Evolutionary conservation across 2,888 invertebrate species (phyloP), one percentile per base, ranked within the genome.

Genomic region (Drosophila subsilvestris): DNA sequence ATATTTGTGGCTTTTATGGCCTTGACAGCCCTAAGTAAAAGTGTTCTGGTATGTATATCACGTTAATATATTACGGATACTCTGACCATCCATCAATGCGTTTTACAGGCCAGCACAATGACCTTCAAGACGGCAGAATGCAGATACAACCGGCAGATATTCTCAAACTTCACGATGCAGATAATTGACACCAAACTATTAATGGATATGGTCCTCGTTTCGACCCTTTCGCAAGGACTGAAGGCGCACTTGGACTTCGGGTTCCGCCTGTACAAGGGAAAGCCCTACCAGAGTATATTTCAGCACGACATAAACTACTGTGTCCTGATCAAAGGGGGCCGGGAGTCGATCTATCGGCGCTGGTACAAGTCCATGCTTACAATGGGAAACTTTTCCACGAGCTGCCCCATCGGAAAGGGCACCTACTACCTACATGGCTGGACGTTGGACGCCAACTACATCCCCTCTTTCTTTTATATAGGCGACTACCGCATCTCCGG

Each of bases 291-390:
- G 29, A 74, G 61, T 49, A 3, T 86, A 9, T 79, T 75, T 43
- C 70, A 86, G 9, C 83, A 88, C 54, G 78, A 86, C 51, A 57
- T 83, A 3, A 75, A 82, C 67, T 88, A 73, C 51, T 83, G 83
- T n/a, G 22, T 37, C 0, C 8, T 83, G 20, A 63, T 88, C 8
- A 68, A 44, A 12, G 78, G 75, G 0, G 9, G 70, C 0, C 77
- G 74, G 10, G 43, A 79, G 7, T 65, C 77, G 1, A n/a, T 83
- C 0, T 83, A 88, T 50, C 63, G 78, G 0, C 84, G 75, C 6
- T 79, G 74, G 77, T 69, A 47, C 12, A 12, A 45, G 3, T 45
- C 29, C 32, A 79, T 86, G 86, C 4, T 74, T 1, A 88, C 82
- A 9, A 25, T 74, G 3, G 80, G 83, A 2, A 83, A 83, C 59